Percentiles rank a stretch among this genome's conserved stretches.
Conservation (phyloP, 1,140 invertebrate species). For the Heliconius hewitsoni region DNA sequence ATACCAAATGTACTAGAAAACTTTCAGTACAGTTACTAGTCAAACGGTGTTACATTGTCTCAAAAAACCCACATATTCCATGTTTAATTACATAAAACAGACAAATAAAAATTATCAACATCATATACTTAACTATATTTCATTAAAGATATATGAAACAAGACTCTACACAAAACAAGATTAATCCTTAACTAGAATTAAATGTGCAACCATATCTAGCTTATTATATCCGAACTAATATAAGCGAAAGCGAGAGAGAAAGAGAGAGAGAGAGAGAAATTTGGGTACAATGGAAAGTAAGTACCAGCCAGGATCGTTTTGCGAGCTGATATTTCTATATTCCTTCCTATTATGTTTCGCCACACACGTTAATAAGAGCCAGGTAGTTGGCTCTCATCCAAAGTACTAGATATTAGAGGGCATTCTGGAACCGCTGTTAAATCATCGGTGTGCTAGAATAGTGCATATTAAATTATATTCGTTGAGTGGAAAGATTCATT, state of each 20-base stretch:
- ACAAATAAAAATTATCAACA: not conserved
- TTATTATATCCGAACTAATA: not conserved
- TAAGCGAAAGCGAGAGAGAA: not conserved
- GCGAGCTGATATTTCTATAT: conserved; percentile 41
- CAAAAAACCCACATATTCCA: no score
- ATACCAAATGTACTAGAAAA: no score
- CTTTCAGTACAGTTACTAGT: no score
- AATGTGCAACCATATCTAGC: not conserved
- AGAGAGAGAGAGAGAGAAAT: not conserved
- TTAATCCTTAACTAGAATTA: conserved; percentile 4
- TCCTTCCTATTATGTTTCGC: conserved; percentile 34
- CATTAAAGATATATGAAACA: not conserved
- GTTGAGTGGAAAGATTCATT: not conserved
- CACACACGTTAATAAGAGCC: conserved; percentile 55
- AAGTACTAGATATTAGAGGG: conserved; percentile 51
- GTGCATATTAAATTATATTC: conserved; percentile 37
- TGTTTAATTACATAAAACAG: no score
- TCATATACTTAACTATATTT: not conserved
- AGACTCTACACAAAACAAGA: not conserved
- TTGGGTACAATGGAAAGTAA: not conserved
- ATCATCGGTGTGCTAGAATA: conserved; percentile 42
- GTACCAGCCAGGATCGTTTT: not conserved
- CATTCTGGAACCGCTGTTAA: conserved; percentile 50
- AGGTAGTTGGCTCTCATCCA: conserved; percentile 52
- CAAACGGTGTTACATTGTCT: no score